These are phyloP conservation scores for Nomada lathburiana DNA, from an alignment of 2,888 invertebrate genomes.

Conservation along the genomic window DNA sequence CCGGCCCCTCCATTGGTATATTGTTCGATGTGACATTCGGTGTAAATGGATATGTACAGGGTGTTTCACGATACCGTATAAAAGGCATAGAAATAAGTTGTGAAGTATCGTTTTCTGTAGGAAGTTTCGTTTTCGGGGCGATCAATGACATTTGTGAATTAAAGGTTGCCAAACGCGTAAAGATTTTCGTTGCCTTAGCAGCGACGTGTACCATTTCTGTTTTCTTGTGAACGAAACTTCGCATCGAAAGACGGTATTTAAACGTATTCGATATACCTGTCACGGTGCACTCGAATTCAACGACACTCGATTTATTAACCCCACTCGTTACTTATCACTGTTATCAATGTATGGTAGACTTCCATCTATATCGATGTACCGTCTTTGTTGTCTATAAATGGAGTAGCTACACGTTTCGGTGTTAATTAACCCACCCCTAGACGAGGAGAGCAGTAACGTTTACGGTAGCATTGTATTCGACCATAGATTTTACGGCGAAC, in stretches of 20 bases:
- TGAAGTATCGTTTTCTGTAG: background rate
- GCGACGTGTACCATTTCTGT: background rate
- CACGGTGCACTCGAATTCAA: constrained; percentile 4
- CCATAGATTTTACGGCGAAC: background rate
- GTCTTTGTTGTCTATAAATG: constrained; percentile 16
- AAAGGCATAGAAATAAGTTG: background rate
- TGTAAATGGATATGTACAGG: constrained; percentile 23
- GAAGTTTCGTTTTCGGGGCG: background rate
- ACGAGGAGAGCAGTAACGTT: background rate
- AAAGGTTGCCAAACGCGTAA: too few relatives aligned
- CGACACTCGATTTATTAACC: constrained; percentile 9
- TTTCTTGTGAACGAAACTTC: constrained; percentile 20
- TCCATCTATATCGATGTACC: constrained; percentile 18
- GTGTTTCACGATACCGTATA: constrained; percentile 6
- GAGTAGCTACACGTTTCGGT: constrained; percentile 22
- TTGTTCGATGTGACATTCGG: constrained; percentile 16
- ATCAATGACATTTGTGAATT: too few relatives aligned
- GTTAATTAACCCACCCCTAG: constrained; percentile 11
- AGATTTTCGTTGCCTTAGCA: too few relatives aligned
- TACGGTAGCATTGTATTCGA: background rate
- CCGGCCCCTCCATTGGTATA: background rate
- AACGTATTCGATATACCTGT: constrained; percentile 1
- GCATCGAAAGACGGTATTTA: background rate
- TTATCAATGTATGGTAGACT: constrained; percentile 30
- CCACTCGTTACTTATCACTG: constrained; percentile 5